phyloP scores from a whole-genome alignment of 2,797 vertebrate species.

The Spatula versicolor region DNA sequence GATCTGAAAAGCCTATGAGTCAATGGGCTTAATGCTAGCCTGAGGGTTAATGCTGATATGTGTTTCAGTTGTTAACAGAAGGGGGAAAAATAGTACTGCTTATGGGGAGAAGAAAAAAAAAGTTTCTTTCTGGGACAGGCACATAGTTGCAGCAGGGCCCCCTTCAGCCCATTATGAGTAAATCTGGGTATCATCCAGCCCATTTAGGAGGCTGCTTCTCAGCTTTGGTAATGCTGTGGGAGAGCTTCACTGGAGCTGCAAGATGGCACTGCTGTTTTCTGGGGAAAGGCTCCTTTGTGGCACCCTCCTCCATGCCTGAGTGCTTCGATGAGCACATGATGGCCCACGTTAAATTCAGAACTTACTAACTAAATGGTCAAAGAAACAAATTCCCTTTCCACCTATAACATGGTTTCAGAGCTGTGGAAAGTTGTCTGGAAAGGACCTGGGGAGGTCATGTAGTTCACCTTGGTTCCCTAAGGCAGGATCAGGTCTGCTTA shows the following conservation, averaged over 20 bases:
- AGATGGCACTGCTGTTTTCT: neutral
- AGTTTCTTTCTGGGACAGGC: neutral
- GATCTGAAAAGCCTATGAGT: slow-evolving; percentile 22
- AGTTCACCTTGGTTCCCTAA: neutral
- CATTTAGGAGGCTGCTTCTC: neutral
- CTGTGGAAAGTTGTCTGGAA: neutral
- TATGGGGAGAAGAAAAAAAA: no score
- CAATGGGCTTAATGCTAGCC: slow-evolving; percentile 13
- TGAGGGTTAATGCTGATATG: neutral
- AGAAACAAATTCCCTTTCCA: neutral
- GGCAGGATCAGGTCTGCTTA: neutral
- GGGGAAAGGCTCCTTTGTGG: neutral
- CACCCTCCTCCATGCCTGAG: neutral
- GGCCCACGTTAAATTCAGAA: neutral
- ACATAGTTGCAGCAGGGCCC: neutral
- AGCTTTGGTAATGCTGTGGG: neutral
- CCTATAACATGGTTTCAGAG: neutral
- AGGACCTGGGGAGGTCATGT: neutral
- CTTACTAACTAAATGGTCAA: neutral
- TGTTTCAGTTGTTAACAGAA: neutral
- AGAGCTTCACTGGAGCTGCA: neutral
- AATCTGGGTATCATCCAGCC: accelerated
- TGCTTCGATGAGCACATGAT: accelerated
- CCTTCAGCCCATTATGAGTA: neutral
- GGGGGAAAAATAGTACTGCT: neutral